Evolutionary conservation across 30 jellyfish, hydroid and myxozoan species (phyloP).

Genomic region (Hydractinia symbiolongicarpus): DNA sequence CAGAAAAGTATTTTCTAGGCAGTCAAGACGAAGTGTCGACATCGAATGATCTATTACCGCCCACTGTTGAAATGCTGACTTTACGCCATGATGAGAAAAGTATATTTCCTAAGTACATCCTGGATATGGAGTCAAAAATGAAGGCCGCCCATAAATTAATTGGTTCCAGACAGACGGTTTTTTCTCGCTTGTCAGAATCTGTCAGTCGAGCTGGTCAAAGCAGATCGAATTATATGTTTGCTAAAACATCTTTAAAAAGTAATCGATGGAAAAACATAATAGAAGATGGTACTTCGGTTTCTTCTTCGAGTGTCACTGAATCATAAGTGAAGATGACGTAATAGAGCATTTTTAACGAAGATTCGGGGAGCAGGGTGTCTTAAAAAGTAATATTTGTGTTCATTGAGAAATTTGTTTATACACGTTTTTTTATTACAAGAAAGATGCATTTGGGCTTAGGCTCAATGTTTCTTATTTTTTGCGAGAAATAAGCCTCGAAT

Average conservation of each 20-base stretch:
- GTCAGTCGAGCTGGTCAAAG: background rate
- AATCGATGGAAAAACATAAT: background rate
- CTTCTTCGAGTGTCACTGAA: no score
- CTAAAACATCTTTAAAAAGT: background rate
- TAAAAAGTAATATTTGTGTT: no score
- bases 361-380: no score
- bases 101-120: slow-evolving; percentile 66
- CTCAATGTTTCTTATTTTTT: no score
- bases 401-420: no score
- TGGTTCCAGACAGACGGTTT: background rate
- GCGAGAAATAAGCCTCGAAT: no score
- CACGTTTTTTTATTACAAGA: no score
- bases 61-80: slow-evolving; percentile 37
- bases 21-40: slow-evolving; percentile 6
- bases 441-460: no score
- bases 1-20: slow-evolving; percentile 62
- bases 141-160: slow-evolving; percentile 40
- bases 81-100: slow-evolving; percentile 73
- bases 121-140: slow-evolving; percentile 66
- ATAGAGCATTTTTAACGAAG: no score
- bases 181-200: background rate
- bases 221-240: background rate
- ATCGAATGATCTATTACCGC: background rate
- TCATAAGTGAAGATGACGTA: no score
- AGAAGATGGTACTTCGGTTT: background rate